These are phyloP conservation scores for Hesperia comma DNA, from an alignment of 2,888 invertebrate genomes.

Conservation along the genomic window DNA sequence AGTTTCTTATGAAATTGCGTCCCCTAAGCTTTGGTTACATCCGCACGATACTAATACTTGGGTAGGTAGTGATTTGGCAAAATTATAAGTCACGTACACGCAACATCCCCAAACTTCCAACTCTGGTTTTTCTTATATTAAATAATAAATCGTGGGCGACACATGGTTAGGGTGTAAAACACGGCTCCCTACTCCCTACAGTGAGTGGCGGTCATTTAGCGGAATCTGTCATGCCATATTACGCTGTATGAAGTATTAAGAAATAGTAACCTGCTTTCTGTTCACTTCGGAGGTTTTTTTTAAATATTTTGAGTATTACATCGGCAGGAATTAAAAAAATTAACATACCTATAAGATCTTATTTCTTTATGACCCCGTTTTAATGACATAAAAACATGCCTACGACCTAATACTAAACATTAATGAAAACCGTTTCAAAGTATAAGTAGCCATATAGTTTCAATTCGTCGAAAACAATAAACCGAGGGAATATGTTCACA, in stretches of 20 bases:
- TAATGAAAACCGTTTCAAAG: too few relatives aligned
- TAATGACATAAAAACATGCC: too few relatives aligned
- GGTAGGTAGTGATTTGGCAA: conserved; percentile 15
- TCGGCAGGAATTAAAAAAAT: too few relatives aligned
- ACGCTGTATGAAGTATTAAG: conserved; percentile 14
- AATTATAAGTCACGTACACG: conserved; percentile 20
- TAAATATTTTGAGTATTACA: too few relatives aligned
- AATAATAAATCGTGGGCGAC: conserved; percentile 49
- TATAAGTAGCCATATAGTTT: too few relatives aligned
- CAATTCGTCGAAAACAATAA: too few relatives aligned
- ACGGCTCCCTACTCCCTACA: conserved; percentile 36
- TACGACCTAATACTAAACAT: too few relatives aligned
- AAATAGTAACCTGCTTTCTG: too few relatives aligned
- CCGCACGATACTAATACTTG: background rate
- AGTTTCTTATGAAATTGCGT: background rate
- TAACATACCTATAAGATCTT: too few relatives aligned
- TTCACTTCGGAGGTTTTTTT: too few relatives aligned
- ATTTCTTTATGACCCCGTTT: too few relatives aligned
- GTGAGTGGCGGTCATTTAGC: conserved; percentile 31
- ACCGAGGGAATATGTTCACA: too few relatives aligned
- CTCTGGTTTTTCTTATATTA: conserved; percentile 47
- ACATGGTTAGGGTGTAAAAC: conserved; percentile 47
- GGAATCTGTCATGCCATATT: conserved; percentile 5
- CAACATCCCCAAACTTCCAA: conserved; percentile 35
- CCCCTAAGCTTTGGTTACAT: background rate